These are phyloP conservation scores for Pelusios castaneus DNA, from an alignment of 2,113 vertebrate species.

Conservation along the genomic window DNA sequence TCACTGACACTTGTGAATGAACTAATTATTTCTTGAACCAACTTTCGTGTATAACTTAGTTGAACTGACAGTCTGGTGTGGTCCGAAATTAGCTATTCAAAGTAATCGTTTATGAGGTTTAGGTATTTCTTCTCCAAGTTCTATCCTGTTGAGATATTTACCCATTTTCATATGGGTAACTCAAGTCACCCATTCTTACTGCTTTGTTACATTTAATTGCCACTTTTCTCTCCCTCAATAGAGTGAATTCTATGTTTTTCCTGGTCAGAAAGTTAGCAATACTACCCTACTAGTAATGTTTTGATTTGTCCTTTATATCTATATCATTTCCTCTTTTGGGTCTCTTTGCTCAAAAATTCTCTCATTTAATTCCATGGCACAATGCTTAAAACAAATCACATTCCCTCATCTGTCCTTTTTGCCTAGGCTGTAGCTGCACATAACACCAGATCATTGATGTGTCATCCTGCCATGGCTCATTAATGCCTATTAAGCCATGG, in stretches of 20 bases:
- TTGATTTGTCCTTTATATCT: rapidly evolving
- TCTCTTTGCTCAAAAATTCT: neutral
- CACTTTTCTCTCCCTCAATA: neutral
- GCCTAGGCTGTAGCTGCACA: neutral
- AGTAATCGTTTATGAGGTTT: too few relatives aligned
- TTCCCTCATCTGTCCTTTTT: neutral
- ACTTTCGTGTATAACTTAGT: too few relatives aligned
- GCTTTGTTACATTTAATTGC: neutral
- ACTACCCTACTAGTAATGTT: neutral
- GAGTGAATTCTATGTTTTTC: neutral
- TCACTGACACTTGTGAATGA: too few relatives aligned
- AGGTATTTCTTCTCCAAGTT: too few relatives aligned
- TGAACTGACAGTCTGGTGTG: too few relatives aligned
- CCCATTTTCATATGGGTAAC: too few relatives aligned
- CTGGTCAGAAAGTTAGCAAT: neutral
- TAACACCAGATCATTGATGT: neutral
- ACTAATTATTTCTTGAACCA: too few relatives aligned
- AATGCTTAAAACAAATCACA: neutral
- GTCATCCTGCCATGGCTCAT: neutral
- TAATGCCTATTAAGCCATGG: neutral
- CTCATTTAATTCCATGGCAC: neutral
- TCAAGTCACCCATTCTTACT: too few relatives aligned
- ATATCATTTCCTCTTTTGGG: neutral
- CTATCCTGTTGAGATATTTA: too few relatives aligned
- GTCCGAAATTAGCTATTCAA: too few relatives aligned